These are phyloP conservation scores for Actinostola sp. DNA, from an alignment of 92 coral and sea anemone genomes.

Conservation along the genomic window DNA sequence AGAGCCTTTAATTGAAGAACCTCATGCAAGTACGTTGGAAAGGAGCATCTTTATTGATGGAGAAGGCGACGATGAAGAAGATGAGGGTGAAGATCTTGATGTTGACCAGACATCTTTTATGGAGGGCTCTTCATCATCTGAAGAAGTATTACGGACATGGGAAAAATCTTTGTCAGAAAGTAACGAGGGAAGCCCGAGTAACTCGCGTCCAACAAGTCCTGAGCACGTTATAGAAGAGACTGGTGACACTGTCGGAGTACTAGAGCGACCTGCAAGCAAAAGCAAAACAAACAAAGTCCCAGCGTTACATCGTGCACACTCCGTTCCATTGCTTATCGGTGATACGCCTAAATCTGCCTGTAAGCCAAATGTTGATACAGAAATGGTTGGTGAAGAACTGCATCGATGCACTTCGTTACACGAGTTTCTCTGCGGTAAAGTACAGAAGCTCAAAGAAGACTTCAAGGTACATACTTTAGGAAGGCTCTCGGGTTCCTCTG, in stretches of 20 bases:
- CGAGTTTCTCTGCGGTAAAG: slow-evolving; percentile 48
- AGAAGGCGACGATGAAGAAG: slow-evolving; percentile 11
- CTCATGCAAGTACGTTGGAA: slow-evolving; percentile 18
- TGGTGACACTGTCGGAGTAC: slow-evolving; percentile 8
- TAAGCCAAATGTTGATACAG: background rate
- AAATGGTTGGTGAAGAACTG: slow-evolving; percentile 16
- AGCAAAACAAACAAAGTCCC: slow-evolving; percentile 7
- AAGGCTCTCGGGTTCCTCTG: slow-evolving; percentile 12
- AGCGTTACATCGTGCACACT: slow-evolving; percentile 46
- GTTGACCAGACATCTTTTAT: background rate
- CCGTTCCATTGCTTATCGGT: slow-evolving; percentile 56
- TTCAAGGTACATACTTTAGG: slow-evolving; percentile 14
- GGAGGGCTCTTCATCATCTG: background rate
- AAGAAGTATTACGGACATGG: slow-evolving; percentile 28
- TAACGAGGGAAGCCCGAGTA: slow-evolving; percentile 12
- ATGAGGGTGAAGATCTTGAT: slow-evolving; percentile 13
- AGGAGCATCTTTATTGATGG: slow-evolving; percentile 23
- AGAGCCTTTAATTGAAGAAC: slow-evolving; percentile 8
- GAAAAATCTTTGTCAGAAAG: slow-evolving; percentile 8
- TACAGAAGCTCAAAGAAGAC: slow-evolving; percentile 31
- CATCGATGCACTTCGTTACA: slow-evolving; percentile 59
- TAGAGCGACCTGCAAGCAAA: background rate
- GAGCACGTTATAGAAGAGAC: slow-evolving; percentile 7
- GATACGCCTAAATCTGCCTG: too few relatives aligned
- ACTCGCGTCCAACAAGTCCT: slow-evolving; percentile 5